A percentile compares a stretch with the other conserved stretches of the same genome.
These are phyloP conservation scores for Eulithis testata DNA, from an alignment of 2,888 invertebrate genomes.

Conservation along the genomic window DNA sequence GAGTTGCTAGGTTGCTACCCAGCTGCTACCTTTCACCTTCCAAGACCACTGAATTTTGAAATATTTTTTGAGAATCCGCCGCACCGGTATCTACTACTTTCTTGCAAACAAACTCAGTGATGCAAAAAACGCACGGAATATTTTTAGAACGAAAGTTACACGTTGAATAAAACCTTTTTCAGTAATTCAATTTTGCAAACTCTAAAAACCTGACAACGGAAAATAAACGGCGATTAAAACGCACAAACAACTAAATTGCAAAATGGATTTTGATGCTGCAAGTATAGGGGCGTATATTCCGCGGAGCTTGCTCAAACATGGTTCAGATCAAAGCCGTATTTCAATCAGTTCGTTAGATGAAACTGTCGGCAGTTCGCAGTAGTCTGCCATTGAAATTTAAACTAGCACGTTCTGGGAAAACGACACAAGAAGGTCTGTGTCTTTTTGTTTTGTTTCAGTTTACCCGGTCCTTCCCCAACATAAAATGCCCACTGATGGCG, in stretches of 20 bases:
- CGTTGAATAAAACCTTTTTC: slow-evolving; percentile 1
- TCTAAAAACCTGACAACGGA: slow-evolving; percentile 7
- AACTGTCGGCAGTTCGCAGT: slow-evolving; percentile 72
- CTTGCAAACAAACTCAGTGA: slow-evolving; percentile 6
- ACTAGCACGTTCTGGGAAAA: slow-evolving; percentile 76
- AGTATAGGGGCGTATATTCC: slow-evolving; percentile 19
- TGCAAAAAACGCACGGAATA: background rate
- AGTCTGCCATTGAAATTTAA: slow-evolving; percentile 81
- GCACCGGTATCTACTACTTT: background rate
- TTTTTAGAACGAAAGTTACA: slow-evolving; percentile 4
- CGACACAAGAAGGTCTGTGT: slow-evolving; percentile 53
- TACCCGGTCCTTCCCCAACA: slow-evolving; percentile 64
- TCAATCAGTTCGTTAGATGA: slow-evolving; percentile 79
- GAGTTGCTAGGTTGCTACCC: slow-evolving; percentile 37
- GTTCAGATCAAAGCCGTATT: slow-evolving; percentile 72
- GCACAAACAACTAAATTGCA: slow-evolving; percentile 40
- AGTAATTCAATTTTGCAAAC: slow-evolving; percentile 13
- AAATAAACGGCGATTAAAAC: slow-evolving; percentile 29
- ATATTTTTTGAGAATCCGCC: slow-evolving; percentile 11
- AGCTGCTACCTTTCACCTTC: slow-evolving; percentile 36
- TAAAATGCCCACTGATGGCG: slow-evolving; percentile 49
- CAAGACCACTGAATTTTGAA: slow-evolving; percentile 4
- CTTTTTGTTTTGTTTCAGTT: slow-evolving; percentile 51
- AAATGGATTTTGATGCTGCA: slow-evolving; percentile 18
- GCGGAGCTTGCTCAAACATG: slow-evolving; percentile 8